phyloP scores from a whole-genome alignment of 2,888 invertebrate species.

The Polymixis flavicincta region DNA sequence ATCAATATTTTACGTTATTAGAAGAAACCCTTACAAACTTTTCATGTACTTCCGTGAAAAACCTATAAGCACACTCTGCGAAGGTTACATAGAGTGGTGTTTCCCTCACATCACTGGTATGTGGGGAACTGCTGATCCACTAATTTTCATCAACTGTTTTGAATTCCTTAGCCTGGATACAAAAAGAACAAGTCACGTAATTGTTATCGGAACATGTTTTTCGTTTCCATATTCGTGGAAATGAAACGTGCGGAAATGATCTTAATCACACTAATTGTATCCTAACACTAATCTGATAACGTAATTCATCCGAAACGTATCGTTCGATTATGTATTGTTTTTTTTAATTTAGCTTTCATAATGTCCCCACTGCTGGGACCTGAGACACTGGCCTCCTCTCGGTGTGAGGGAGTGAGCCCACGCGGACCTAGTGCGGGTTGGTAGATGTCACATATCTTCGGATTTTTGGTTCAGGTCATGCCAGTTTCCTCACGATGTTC shows the following conservation, averaged over 20 bases:
- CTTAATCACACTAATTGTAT: constrained; percentile 60
- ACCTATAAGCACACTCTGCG: background rate
- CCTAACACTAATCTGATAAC: constrained; percentile 54
- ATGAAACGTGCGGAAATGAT: constrained; percentile 57
- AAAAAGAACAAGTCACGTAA: constrained; percentile 31
- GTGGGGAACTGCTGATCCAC: background rate
- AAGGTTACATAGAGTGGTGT: background rate
- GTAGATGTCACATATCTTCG: too few relatives aligned
- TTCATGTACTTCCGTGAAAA: background rate
- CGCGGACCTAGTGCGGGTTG: too few relatives aligned
- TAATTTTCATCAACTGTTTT: background rate
- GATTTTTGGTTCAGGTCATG: too few relatives aligned
- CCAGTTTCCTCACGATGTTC: too few relatives aligned
- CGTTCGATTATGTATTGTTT: constrained; percentile 34
- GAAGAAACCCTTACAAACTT: background rate
- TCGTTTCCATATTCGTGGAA: constrained; percentile 48
- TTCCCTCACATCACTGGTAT: background rate
- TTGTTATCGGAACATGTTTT: constrained; percentile 56
- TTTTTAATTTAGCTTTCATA: background rate
- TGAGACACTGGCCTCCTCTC: too few relatives aligned
- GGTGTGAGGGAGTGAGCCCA: too few relatives aligned
- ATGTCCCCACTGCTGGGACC: too few relatives aligned
- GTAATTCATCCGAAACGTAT: constrained; percentile 42
- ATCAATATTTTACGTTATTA: background rate
- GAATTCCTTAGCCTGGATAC: constrained; percentile 9